Evolutionary conservation across 2,113 vertebrate species (phyloP).

Genomic region (Bucco capensis): DNA sequence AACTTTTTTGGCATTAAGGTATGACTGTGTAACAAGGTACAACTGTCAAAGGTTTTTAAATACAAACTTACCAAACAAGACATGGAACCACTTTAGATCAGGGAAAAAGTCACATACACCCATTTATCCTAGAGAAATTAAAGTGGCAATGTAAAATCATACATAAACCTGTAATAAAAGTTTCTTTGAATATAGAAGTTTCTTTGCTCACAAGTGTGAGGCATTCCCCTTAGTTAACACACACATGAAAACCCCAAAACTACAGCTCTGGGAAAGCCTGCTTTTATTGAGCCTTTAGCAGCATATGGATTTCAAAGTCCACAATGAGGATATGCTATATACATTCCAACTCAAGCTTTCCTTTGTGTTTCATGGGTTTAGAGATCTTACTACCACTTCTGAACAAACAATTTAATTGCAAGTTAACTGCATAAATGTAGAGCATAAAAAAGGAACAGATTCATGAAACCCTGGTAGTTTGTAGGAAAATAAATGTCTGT

Average conservation of each 20-base stretch:
- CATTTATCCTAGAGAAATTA: constrained; percentile 65
- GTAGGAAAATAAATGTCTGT: neutral
- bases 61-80: constrained; percentile 78
- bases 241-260: neutral
- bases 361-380: neutral
- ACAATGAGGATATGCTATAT: neutral
- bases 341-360: neutral
- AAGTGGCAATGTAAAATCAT: neutral
- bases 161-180: neutral
- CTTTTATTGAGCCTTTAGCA: neutral
- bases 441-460: neutral
- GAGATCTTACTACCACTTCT: neutral
- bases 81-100: constrained; percentile 76
- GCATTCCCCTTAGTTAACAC: neutral
- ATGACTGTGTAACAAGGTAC: neutral
- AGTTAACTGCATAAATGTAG: neutral
- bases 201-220: neutral
- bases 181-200: too few relatives aligned
- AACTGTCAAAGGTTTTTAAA: neutral
- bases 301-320: neutral
- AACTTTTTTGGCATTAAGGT: neutral
- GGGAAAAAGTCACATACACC: constrained; percentile 50
- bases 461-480: neutral
- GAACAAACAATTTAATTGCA: neutral
- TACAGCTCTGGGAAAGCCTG: neutral